phyloP scores from a whole-genome alignment of 2,113 vertebrate genomes.

The Columba livia region DNA sequence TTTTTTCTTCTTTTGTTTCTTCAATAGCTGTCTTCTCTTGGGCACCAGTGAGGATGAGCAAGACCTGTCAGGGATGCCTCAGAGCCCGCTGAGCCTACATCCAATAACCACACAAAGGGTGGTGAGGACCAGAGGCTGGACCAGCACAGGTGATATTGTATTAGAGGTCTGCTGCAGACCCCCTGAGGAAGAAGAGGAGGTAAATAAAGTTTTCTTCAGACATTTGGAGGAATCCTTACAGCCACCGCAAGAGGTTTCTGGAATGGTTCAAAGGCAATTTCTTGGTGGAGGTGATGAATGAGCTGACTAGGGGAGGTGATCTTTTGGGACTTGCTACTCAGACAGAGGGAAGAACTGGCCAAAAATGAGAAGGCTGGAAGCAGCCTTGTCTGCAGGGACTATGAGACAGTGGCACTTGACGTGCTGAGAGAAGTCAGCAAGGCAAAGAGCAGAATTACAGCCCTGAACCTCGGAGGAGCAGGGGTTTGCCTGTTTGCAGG shows the following conservation, averaged over 20 bases:
- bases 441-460: not conserved
- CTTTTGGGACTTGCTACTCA: not conserved
- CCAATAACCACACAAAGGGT: not conserved
- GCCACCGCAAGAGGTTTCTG: not conserved
- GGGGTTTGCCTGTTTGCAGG: not conserved
- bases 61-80: not conserved
- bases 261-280: not conserved
- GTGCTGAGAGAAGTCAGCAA: not conserved
- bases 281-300: not conserved
- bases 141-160: not conserved
- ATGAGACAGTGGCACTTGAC: not conserved
- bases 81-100: not conserved
- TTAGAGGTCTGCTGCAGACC: not conserved
- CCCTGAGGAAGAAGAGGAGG: not conserved
- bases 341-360: not conserved
- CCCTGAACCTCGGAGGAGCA: not conserved
- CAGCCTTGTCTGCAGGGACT: not conserved
- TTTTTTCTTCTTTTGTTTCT: not conserved
- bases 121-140: not conserved
- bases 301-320: not conserved
- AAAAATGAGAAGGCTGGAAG: not conserved
- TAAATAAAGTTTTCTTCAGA: not conserved
- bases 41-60: not conserved
- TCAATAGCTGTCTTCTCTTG: not conserved
- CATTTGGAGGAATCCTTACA: not conserved